Conservation (phyloP, 64 coral and sea anemone species). For the Hydrozoanthus tunicans region DNA sequence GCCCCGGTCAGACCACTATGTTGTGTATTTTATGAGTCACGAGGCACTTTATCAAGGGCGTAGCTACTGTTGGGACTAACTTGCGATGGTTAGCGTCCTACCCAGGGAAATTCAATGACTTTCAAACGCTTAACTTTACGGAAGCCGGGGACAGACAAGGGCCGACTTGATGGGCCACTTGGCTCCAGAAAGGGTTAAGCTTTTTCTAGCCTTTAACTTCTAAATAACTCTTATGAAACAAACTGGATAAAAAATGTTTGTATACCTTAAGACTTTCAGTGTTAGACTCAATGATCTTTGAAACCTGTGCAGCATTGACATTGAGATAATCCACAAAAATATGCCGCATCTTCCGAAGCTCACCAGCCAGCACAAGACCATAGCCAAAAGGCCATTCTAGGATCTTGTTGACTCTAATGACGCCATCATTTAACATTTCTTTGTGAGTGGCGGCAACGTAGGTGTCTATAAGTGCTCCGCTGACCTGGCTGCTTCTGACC, state of each 20-base stretch:
- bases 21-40: too few species aligned
- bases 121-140: too few species aligned
- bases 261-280: conserved; percentile 7
- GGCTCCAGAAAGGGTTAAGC: too few species aligned
- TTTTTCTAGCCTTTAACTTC: too few species aligned
- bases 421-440: conserved; percentile 20
- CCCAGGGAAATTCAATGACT: too few species aligned
- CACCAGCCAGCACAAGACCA: conserved; percentile 15
- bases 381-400: conserved; percentile 42
- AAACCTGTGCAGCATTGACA: neutral
- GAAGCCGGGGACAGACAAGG: too few species aligned
- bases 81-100: too few species aligned
- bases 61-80: too few species aligned
- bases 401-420: conserved; percentile 2
- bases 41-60: too few species aligned
- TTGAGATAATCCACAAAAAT: conserved; percentile 1
- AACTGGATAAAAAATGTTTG: neutral
- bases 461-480: conserved; percentile 47
- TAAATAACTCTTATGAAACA: neutral
- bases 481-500: neutral
- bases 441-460: conserved; percentile 31
- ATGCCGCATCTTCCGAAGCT: neutral
- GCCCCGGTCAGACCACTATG: too few species aligned
- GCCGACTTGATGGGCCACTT: too few species aligned
- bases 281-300: conserved; percentile 1